Evolutionary conservation across 2,113 vertebrate species (phyloP).

Genomic region (Cnemophilus loriae): DNA sequence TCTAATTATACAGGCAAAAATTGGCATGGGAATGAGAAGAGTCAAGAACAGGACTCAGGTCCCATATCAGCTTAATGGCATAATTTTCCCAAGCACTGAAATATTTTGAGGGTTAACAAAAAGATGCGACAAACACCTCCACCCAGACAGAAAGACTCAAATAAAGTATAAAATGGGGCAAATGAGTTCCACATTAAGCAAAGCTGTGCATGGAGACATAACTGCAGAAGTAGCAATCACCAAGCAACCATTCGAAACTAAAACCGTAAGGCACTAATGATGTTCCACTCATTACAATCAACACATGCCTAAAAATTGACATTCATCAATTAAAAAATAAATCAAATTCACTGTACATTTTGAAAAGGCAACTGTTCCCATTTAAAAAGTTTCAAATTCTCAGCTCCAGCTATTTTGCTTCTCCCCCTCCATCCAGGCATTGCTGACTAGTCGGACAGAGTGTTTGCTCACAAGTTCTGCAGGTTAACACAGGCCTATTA

Average conservation of each 20-base stretch:
- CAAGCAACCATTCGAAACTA: neutral
- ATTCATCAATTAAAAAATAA: slow-evolving; percentile 17
- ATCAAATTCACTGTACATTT: neutral
- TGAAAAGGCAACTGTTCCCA: slow-evolving; percentile 52
- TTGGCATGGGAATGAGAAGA: neutral
- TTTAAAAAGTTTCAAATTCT: neutral
- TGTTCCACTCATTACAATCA: neutral
- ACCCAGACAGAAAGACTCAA: neutral
- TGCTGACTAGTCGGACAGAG: neutral
- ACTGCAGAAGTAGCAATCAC: neutral
- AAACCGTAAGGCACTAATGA: neutral
- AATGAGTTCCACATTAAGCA: neutral
- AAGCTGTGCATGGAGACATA: neutral
- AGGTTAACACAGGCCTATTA: neutral
- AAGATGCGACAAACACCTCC: neutral
- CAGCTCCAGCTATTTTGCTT: neutral
- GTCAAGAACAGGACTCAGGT: neutral
- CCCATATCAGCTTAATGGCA: neutral
- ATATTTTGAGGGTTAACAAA: neutral
- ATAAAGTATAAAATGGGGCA: neutral
- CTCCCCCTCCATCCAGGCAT: neutral
- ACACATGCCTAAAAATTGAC: slow-evolving; percentile 2
- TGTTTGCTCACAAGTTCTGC: neutral
- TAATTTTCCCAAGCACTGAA: neutral
- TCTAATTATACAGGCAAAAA: slow-evolving; percentile 39